A percentile compares a stretch with the other conserved stretches of the same genome.
phyloP scores from a whole-genome alignment of 2,113 vertebrate species.

The Cranoglanis bouderius region DNA sequence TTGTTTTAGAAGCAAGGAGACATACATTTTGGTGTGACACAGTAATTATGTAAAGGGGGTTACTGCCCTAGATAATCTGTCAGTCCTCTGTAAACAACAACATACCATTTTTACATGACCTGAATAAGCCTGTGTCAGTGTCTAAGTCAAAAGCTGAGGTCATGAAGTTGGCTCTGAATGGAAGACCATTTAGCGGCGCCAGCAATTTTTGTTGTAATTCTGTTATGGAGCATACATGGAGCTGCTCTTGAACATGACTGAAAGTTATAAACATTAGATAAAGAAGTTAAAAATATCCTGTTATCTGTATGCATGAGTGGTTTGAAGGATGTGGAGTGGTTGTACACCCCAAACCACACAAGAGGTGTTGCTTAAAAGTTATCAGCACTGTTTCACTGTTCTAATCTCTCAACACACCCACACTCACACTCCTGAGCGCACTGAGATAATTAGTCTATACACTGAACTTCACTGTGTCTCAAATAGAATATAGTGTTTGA shows the following conservation, averaged over 20 bases:
- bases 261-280: slow-evolving; percentile 34
- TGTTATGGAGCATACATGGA: background rate
- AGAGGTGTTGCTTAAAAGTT: background rate
- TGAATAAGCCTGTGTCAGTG: background rate
- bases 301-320: slow-evolving; percentile 47
- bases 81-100: background rate
- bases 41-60: background rate
- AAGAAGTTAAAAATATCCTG: slow-evolving; percentile 24
- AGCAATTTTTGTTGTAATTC: background rate
- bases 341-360: slow-evolving; percentile 15
- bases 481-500: background rate
- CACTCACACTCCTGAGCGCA: background rate
- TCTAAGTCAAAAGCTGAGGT: slow-evolving; percentile 10
- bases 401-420: slow-evolving; percentile 35
- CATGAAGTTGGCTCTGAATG: background rate
- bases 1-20: slow-evolving; percentile 41
- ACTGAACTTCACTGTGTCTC: slow-evolving; percentile 13
- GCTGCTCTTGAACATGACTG: slow-evolving; percentile 24
- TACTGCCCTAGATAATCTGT: background rate
- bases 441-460: slow-evolving; percentile 14
- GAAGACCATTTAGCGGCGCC: background rate
- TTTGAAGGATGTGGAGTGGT: slow-evolving; percentile 4
- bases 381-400: slow-evolving; percentile 29
- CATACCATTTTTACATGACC: slow-evolving; percentile 1
- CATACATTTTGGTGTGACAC: slow-evolving; percentile 24